Percentiles rank a stretch among this genome's conserved stretches.
phyloP scores from a whole-genome alignment of 2,113 vertebrate species.

The Xenopus tropicalis region DNA sequence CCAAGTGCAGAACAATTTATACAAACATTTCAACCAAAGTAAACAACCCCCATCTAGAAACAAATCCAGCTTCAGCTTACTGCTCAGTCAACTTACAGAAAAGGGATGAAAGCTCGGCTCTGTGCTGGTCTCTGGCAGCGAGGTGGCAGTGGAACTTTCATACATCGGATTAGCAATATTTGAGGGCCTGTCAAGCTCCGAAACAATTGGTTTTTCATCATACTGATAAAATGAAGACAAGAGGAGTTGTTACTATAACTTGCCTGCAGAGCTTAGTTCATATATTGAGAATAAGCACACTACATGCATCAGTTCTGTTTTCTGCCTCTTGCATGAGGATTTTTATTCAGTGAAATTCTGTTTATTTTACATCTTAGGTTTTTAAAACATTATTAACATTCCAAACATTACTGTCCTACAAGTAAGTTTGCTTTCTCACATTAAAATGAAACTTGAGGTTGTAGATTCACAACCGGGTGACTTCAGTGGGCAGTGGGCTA shows the following conservation, averaged over 20 bases:
- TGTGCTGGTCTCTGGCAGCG: constrained; percentile 21
- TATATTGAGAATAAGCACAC: neutral
- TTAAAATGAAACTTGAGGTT: no score
- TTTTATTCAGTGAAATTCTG: no score
- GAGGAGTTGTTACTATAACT: neutral
- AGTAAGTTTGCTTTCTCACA: no score
- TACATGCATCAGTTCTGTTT: no score
- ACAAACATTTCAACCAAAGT: neutral
- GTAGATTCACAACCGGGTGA: no score
- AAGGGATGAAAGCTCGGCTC: constrained; percentile 56
- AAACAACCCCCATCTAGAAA: neutral
- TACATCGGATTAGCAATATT: constrained; percentile 68
- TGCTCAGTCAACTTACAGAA: constrained; percentile 54
- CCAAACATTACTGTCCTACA: no score
- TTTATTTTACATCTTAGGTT: no score
- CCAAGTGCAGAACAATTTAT: neutral
- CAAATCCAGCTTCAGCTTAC: accelerated
- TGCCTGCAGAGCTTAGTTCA: neutral
- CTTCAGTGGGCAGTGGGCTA: no score
- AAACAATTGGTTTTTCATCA: constrained; percentile 54
- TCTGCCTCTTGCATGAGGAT: no score
- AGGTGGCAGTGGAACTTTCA: constrained; percentile 45
- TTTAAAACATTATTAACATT: no score
- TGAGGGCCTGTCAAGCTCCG: constrained; percentile 53
- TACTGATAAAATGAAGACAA: constrained; percentile 50